Base-by-base conservation (phyloP, 1,140 invertebrate species). In the Ips typographus region DNA sequence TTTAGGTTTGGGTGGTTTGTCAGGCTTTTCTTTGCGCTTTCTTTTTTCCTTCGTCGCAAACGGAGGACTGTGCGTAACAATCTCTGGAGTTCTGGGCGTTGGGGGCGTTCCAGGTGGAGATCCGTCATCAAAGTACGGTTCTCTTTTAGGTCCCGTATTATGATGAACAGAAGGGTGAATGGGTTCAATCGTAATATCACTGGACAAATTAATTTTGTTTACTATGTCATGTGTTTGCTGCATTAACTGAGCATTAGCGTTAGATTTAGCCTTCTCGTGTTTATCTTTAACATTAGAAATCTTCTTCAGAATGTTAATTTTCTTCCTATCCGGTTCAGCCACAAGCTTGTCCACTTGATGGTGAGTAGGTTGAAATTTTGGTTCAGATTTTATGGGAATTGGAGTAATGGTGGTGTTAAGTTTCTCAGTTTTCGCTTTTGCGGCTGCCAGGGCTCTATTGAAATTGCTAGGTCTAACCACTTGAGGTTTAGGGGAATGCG, bases 251-350 rank as follows among this genome's bases (percentile, higher is more conserved):
- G 41, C 8, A 37, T 53, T 70, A 6, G 56, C 3, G n/a, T 61
- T 56, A 7, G 8, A 36, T 40, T 65, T 59, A 36, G 38, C 43
- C 72, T 84, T 85, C 52, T 83, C 80, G 73, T 79, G 74, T 71
- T 84, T 85, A 70, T 81, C 80, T 81, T 90, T 91, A 22, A 88
- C 86, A 83, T 91, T 91, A 60, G 90, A 88, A 75, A 93, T 91
- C 81, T 93, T 93, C 77, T 92, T 94, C 73, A 94, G 92, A 77
- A 94, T 92, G 82, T 93, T 93, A 39, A 92, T 79, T 79, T 94
- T 94, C 77, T 89, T 90, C 78, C 88, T 90, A 77, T 93, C 90
- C 1, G 91, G 91, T 78, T 93, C 91, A 2, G 86, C 88, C 1
- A 87, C 85, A 37, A 93, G 78, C 81, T 93, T 92, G 74, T 88